These are phyloP conservation scores for Drosophila pallidifrons DNA, from an alignment of 1,140 invertebrate species.

Conservation along the genomic window DNA sequence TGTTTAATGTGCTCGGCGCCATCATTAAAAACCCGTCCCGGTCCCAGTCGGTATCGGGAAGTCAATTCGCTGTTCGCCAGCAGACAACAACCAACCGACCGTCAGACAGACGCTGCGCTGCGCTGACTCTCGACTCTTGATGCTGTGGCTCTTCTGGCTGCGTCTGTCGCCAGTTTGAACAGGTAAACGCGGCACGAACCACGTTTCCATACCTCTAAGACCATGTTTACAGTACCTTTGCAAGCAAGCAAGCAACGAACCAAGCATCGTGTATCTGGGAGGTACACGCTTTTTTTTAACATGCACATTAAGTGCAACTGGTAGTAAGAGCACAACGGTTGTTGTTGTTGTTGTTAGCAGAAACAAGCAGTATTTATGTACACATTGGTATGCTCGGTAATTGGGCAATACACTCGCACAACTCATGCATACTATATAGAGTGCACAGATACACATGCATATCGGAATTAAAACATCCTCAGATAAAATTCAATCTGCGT, in stretches of 20 bases:
- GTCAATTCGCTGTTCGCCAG: constrained; percentile 51
- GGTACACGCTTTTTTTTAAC: constrained; percentile 42
- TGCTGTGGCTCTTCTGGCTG: constrained; percentile 23
- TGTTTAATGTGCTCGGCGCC: constrained; percentile 79
- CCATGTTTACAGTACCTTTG: constrained; percentile 66
- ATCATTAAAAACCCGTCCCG: constrained; percentile 78
- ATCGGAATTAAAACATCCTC: background rate
- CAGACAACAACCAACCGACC: constrained; percentile 15
- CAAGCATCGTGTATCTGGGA: constrained; percentile 59
- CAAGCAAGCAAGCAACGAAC: too few species aligned
- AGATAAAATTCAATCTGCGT: background rate
- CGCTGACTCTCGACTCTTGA: background rate
- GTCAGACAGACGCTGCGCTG: background rate
- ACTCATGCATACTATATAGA: background rate
- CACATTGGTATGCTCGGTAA: constrained; percentile 13
- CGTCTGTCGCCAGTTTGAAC: constrained; percentile 41
- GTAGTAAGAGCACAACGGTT: constrained; percentile 20
- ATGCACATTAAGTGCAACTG: constrained; percentile 39
- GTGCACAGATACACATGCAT: background rate
- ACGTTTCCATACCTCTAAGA: constrained; percentile 60
- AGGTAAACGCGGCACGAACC: constrained; percentile 65
- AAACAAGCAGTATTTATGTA: constrained; percentile 28
- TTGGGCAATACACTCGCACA: constrained; percentile 12
- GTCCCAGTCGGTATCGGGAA: constrained; percentile 63
- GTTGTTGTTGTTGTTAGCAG: constrained; percentile 6